Evolutionary conservation across 2,888 invertebrate species (phyloP).

Genomic region (Tridacna gigas): DNA sequence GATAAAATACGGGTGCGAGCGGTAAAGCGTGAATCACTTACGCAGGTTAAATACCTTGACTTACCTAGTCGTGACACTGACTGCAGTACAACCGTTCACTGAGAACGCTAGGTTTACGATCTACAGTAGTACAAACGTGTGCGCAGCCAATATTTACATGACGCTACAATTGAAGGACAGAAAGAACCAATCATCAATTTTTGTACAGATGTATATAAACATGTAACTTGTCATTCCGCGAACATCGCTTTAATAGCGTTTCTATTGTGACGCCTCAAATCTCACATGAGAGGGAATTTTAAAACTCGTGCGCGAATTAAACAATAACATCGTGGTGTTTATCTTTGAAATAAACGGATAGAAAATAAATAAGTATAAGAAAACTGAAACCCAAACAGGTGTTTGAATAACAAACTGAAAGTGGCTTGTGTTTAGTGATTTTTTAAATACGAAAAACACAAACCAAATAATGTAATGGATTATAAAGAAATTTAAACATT

Average conservation of each 20-base stretch:
- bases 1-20: background rate
- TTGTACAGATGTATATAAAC: background rate
- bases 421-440: background rate
- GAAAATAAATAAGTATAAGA: no score
- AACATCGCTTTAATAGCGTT: slow-evolving; percentile 13
- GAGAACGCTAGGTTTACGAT: background rate
- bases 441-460: background rate
- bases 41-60: background rate
- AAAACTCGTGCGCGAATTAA: slow-evolving; percentile 2
- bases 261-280: background rate
- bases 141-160: background rate
- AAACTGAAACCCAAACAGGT: no score
- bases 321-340: slow-evolving; percentile 10
- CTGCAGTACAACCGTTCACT: background rate
- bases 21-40: background rate
- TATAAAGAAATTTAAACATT: background rate
- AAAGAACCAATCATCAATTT: background rate
- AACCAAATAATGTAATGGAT: background rate
- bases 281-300: background rate
- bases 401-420: background rate
- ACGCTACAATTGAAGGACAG: no score
- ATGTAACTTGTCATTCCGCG: slow-evolving; percentile 5
- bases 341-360: background rate
- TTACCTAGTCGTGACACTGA: background rate
- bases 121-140: background rate